Percentiles rank a stretch among this genome's conserved stretches.
Evolutionary conservation across 2,113 vertebrate species (phyloP).

Genomic region (Pyrgilauda ruficollis): DNA sequence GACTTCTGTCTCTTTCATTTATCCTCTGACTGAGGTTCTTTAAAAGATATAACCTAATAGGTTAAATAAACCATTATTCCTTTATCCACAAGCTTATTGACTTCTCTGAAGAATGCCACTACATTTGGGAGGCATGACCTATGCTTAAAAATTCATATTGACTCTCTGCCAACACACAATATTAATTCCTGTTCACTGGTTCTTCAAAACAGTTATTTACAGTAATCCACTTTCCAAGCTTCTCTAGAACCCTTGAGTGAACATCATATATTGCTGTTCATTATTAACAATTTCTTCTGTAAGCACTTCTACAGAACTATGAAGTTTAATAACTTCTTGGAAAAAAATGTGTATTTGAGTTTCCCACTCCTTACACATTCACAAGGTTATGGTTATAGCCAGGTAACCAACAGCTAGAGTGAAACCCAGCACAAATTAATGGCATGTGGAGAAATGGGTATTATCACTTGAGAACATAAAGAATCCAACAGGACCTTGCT

Average conservation of each 20-base stretch:
- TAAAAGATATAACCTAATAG: background rate
- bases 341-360: background rate
- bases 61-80: background rate
- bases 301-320: background rate
- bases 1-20: background rate
- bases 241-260: background rate
- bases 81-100: background rate
- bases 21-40: background rate
- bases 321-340: background rate
- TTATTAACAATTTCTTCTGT: background rate
- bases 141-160: background rate
- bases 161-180: background rate
- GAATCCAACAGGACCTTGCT: background rate
- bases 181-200: background rate
- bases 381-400: background rate
- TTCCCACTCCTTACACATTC: background rate
- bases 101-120: background rate
- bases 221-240: background rate
- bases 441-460: background rate
- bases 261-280: background rate
- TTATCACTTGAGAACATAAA: background rate
- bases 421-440: background rate
- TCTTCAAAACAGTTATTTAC: background rate
- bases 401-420: background rate
- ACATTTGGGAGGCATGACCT: background rate